Percentiles rank a stretch among this genome's conserved stretches.
Evolutionary conservation across 2,888 invertebrate genomes (phyloP).

Genomic region (Cheilosia impressa): DNA sequence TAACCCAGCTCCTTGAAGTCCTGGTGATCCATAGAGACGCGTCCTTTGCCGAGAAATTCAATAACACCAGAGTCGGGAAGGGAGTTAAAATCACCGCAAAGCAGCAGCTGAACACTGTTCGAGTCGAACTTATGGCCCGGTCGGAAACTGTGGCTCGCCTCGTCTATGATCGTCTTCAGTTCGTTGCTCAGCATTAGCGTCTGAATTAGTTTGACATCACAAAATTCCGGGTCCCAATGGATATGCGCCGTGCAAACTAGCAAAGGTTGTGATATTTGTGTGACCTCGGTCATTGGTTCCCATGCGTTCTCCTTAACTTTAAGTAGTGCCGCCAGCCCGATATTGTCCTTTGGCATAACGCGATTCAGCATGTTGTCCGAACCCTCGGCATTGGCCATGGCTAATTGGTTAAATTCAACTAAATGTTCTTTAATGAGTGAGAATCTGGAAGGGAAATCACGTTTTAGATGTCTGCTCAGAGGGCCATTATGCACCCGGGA

Average conservation of each 20-base stretch:
- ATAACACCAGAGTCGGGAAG: constrained; percentile 98
- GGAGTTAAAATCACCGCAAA: constrained; percentile 99
- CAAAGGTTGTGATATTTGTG: constrained; percentile 92
- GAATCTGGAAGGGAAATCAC: constrained; percentile 88
- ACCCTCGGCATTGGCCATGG: constrained; percentile 99
- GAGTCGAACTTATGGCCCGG: constrained; percentile 89
- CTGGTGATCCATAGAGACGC: constrained; percentile 94
- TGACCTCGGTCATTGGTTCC: constrained; percentile 93
- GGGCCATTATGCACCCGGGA: background rate
- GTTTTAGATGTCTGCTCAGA: background rate
- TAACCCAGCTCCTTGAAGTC: constrained; percentile 99
- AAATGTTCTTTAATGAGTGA: constrained; percentile 96
- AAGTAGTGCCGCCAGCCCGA: constrained; percentile 96
- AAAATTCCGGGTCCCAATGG: constrained; percentile 99
- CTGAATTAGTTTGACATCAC: constrained; percentile 99
- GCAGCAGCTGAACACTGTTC: constrained; percentile 93
- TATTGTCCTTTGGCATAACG: constrained; percentile 99
- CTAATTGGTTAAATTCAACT: constrained; percentile 99
- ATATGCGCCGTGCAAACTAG: constrained; percentile 99
- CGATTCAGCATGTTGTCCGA: constrained; percentile 99
- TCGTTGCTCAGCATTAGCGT: constrained; percentile 99
- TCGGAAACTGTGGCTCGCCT: constrained; percentile 91
- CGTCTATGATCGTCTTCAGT: constrained; percentile 93
- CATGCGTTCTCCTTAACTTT: constrained; percentile 98
- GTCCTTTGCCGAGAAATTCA: constrained; percentile 96